phyloP scores from a whole-genome alignment of 2,888 invertebrate genomes.

The Crematogaster levior region DNA sequence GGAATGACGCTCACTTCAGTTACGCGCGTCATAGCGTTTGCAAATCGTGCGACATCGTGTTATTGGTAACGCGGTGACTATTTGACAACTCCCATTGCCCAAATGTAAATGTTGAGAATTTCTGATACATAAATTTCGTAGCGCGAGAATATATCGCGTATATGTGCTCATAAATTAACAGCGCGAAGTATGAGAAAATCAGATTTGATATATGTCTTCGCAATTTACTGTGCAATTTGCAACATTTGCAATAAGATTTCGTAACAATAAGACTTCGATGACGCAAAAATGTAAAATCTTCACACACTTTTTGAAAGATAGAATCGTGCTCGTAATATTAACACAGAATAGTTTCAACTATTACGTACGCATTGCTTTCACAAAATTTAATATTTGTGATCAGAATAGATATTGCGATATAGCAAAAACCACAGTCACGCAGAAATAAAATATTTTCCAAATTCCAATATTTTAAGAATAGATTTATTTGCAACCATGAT shows the following conservation, averaged over 20 bases:
- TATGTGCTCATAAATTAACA: not conserved
- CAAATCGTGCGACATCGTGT: constrained; percentile 26
- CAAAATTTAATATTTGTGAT: not conserved
- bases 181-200: not conserved
- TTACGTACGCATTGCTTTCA: not conserved
- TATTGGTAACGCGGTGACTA: constrained; percentile 27
- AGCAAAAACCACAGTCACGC: not conserved
- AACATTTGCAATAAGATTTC: no score
- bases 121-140: not conserved
- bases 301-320: not conserved
- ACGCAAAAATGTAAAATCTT: not conserved
- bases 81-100: constrained; percentile 12
- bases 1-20: not conserved
- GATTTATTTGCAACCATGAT: not conserved
- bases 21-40: constrained; percentile 29
- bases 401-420: not conserved
- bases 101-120: constrained; percentile 38
- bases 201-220: not conserved
- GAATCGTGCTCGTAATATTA: not conserved
- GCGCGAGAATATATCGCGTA: not conserved
- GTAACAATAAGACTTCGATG: not conserved
- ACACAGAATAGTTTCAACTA: not conserved
- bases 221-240: not conserved
- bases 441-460: not conserved
- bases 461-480: constrained; percentile 19